Evolutionary conservation across 2,113 vertebrate genomes (phyloP).

Genomic region (Chelonoidis abingdonii): DNA sequence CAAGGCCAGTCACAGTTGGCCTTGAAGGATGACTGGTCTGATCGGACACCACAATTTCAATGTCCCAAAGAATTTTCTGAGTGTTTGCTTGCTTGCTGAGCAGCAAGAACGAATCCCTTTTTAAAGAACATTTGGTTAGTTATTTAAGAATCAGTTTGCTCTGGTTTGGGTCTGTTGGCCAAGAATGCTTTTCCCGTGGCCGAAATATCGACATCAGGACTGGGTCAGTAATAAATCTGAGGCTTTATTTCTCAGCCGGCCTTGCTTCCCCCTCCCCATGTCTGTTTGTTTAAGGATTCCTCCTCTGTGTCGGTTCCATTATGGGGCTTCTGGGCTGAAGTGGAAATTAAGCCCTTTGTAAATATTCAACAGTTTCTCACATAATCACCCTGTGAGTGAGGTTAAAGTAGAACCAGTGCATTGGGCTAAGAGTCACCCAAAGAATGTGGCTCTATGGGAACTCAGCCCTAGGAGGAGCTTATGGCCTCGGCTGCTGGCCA

Average conservation of each 20-base stretch:
- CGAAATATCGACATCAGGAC: slow-evolving; percentile 38
- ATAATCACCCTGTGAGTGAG: accelerated
- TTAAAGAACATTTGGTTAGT: not conserved
- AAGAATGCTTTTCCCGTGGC: slow-evolving; percentile 48
- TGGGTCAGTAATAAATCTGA: slow-evolving; percentile 47
- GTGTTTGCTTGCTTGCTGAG: slow-evolving; percentile 13
- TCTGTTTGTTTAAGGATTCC: slow-evolving; percentile 26
- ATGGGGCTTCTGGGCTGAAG: not conserved
- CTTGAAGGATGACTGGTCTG: not conserved
- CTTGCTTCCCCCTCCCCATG: not conserved
- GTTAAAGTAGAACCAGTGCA: not conserved
- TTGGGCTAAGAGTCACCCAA: not conserved
- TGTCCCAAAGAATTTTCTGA: slow-evolving; percentile 29
- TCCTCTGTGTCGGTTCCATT: not conserved
- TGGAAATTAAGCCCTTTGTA: accelerated
- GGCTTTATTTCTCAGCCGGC: slow-evolving; percentile 31
- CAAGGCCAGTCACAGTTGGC: not conserved
- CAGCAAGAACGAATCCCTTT: not conserved
- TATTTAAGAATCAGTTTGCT: slow-evolving; percentile 44
- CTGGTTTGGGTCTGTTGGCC: slow-evolving; percentile 8
- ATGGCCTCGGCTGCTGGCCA: slow-evolving; percentile 8
- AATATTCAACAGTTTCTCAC: not conserved
- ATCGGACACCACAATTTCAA: not conserved
- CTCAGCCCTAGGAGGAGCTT: not conserved
- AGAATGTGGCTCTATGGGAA: slow-evolving; percentile 43